Evolutionary conservation across 2,113 vertebrate genomes (phyloP).

Genomic region (Crotalus tigris): DNA sequence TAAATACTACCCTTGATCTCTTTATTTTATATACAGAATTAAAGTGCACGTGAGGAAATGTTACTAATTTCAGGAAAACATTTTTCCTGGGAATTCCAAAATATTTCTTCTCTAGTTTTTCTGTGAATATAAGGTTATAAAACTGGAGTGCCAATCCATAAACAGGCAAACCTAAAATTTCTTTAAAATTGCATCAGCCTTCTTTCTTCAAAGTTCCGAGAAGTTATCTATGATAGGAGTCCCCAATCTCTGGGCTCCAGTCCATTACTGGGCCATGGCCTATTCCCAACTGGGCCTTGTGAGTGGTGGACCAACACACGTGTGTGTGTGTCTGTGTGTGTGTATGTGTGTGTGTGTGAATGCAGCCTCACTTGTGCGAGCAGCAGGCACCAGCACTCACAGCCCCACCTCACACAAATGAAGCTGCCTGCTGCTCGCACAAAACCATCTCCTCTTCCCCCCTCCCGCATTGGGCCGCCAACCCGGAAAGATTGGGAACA

Average conservation of each 20-base stretch:
- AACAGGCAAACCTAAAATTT: not conserved
- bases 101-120: not conserved
- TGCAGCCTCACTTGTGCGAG: too few species aligned
- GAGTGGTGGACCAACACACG: not conserved
- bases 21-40: not conserved
- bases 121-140: not conserved
- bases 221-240: not conserved
- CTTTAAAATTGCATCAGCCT: not conserved
- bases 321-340: too few species aligned
- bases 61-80: not conserved
- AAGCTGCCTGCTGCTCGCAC: not conserved
- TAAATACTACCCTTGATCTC: not conserved
- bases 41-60: not conserved
- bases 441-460: not conserved
- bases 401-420: not conserved
- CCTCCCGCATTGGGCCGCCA: not conserved
- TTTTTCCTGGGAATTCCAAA: not conserved
- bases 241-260: not conserved
- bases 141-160: not conserved
- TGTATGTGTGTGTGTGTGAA: too few species aligned
- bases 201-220: not conserved
- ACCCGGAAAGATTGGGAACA: not conserved
- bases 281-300: not conserved
- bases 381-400: not conserved
- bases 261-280: too few species aligned